phyloP scores from a whole-genome alignment of 2,113 vertebrate species.

The Istiophorus platypterus region DNA sequence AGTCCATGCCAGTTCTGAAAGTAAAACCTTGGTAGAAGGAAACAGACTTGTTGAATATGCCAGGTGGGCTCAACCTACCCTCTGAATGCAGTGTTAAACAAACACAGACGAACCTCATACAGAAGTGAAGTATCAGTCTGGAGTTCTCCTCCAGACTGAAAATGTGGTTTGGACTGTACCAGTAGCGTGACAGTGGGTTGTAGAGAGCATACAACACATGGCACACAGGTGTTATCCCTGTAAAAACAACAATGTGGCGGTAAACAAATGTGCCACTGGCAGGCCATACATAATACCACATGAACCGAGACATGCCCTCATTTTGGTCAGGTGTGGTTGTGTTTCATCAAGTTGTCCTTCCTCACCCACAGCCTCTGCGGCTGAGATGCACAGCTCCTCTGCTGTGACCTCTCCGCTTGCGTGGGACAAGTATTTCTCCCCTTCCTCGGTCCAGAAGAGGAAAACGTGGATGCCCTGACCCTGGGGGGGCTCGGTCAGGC shows the following conservation, averaged over 20 bases:
- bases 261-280: not conserved
- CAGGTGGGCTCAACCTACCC: not conserved
- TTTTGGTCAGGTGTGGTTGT: not conserved
- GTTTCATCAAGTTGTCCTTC: not conserved
- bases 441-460: conserved; percentile 87
- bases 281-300: not conserved
- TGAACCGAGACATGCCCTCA: not conserved
- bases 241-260: conserved; percentile 20
- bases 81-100: not conserved
- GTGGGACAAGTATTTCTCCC: conserved; percentile 83
- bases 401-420: conserved; percentile 78
- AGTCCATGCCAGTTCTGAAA: conserved; percentile 95
- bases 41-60: not conserved
- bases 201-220: conserved; percentile 90
- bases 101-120: conserved; percentile 87
- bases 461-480: conserved; percentile 82
- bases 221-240: conserved; percentile 91
- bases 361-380: conserved; percentile 87
- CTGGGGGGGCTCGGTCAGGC: conserved; percentile 51
- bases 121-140: conserved; percentile 83
- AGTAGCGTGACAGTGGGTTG: conserved; percentile 81
- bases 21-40: conserved; percentile 86
- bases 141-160: conserved; percentile 79
- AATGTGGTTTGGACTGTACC: conserved; percentile 91
- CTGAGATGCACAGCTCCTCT: conserved; percentile 88